phyloP scores from a whole-genome alignment of 2,797 vertebrate genomes.

The Balearica regulorum region DNA sequence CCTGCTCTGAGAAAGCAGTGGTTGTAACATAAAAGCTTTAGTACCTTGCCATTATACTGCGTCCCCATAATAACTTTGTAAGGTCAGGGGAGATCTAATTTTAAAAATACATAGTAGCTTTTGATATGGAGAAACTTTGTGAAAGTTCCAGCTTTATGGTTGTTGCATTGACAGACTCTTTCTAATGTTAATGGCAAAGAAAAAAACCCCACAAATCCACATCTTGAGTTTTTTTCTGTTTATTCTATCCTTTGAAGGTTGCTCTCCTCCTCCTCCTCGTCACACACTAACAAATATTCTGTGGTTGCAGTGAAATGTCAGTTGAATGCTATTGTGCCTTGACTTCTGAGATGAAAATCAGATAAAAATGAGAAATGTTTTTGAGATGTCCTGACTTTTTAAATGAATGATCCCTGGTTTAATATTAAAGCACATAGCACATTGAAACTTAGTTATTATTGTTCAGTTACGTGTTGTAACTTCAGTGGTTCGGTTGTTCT shows the following conservation, averaged over 20 bases:
- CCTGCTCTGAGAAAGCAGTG: background rate
- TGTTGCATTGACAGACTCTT: background rate
- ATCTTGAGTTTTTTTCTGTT: background rate
- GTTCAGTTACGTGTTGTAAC: background rate
- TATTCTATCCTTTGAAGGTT: background rate
- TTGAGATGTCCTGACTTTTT: background rate
- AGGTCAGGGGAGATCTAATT: background rate
- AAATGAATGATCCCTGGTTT: background rate
- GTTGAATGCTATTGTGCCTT: background rate
- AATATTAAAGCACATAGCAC: background rate
- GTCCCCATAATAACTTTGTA: background rate
- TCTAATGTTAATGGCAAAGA: background rate
- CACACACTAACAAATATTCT: background rate
- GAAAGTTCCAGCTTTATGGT: background rate
- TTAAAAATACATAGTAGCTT: background rate
- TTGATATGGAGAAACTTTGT: background rate
- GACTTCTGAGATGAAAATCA: background rate
- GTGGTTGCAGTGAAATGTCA: background rate
- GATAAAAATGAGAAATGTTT: background rate
- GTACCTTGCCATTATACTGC: background rate
- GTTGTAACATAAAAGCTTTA: background rate
- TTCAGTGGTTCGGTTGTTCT: background rate
- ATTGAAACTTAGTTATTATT: background rate
- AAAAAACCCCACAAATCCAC: background rate
- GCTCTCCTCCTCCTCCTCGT: background rate